phyloP scores from a whole-genome alignment of 2,888 invertebrate species.

The Spodoptera picta region DNA sequence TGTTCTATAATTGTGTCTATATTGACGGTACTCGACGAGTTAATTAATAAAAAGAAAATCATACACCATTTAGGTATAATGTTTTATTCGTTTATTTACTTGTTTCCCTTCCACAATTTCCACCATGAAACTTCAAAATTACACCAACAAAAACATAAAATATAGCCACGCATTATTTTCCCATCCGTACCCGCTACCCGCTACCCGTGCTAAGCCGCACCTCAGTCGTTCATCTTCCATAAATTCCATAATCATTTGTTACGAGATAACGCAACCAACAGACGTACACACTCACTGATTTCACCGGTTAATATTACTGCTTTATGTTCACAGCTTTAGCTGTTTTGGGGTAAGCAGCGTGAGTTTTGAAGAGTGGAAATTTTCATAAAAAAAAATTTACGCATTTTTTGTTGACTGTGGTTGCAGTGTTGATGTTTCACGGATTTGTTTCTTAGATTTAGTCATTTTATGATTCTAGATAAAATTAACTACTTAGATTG shows the following conservation, averaged over 20 bases:
- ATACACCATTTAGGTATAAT: no score
- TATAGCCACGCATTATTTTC: conserved; percentile 1
- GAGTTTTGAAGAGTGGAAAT: background rate
- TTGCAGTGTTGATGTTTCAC: background rate
- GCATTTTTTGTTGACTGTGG: background rate
- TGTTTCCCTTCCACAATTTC: no score
- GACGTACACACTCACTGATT: conserved; percentile 58
- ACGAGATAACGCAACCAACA: conserved; percentile 65
- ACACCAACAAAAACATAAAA: background rate
- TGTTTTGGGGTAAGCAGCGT: background rate
- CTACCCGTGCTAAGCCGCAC: conserved; percentile 56
- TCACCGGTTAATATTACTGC: conserved; percentile 48
- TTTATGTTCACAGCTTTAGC: conserved; percentile 28
- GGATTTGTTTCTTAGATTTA: no score
- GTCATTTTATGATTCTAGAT: no score
- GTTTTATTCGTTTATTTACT: no score
- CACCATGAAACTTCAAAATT: no score
- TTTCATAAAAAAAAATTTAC: background rate
- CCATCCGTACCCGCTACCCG: conserved; percentile 40
- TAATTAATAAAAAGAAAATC: no score
- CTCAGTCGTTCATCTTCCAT: conserved; percentile 70
- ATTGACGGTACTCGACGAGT: no score
- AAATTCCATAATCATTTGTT: conserved; percentile 75
- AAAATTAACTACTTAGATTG: no score
- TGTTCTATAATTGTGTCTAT: no score